phyloP scores from a whole-genome alignment of 2,113 vertebrate genomes.

The Conger conger region DNA sequence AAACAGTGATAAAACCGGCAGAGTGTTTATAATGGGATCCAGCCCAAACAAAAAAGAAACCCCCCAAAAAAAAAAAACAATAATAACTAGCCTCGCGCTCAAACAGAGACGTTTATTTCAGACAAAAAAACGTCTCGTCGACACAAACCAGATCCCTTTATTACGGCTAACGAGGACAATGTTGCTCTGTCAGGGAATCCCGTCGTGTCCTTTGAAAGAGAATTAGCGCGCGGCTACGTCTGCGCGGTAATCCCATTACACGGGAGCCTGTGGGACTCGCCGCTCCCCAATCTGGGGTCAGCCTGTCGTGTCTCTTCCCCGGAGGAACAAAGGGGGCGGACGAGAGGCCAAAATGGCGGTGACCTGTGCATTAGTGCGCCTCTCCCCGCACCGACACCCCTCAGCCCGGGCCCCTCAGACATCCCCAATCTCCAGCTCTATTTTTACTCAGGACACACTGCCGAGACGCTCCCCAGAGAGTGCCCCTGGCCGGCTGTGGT shows the following conservation, averaged over 20 bases:
- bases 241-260: constrained; percentile 42
- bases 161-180: constrained; percentile 73
- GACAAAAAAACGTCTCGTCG: constrained; percentile 75
- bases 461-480: constrained; percentile 58
- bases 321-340: neutral
- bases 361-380: constrained; percentile 21
- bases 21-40: constrained; percentile 64
- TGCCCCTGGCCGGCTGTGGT: constrained; percentile 18
- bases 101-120: constrained; percentile 72
- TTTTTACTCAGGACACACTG: constrained; percentile 63
- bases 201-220: constrained; percentile 68
- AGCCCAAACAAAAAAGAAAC: constrained; percentile 73
- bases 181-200: constrained; percentile 75
- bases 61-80: constrained; percentile 52
- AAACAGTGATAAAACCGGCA: constrained; percentile 69
- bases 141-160: constrained; percentile 84
- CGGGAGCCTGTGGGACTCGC: constrained; percentile 32
- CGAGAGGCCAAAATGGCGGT: neutral
- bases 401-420: neutral
- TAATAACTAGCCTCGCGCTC: constrained; percentile 53
- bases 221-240: constrained; percentile 55
- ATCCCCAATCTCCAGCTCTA: constrained; percentile 27
- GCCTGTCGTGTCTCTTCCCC: neutral
- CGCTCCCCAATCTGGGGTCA: constrained; percentile 7
- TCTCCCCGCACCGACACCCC: neutral